Evolutionary conservation across 2,888 invertebrate genomes (phyloP), one percentile per base, ranked within the genome.

Genomic region (Amiota mariae): DNA sequence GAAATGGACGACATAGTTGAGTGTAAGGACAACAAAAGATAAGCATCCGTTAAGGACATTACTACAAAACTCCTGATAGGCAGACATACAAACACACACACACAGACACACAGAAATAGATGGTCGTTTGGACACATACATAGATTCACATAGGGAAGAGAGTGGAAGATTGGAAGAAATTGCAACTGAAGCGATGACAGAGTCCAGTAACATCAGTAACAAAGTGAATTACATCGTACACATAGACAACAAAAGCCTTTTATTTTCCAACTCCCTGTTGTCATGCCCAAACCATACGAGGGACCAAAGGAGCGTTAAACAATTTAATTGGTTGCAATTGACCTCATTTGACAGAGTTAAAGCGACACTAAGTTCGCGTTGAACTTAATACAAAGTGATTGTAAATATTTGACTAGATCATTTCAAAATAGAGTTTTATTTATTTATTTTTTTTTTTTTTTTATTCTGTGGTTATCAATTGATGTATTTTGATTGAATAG

Each of bases 21-120:
- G 78, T 77, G 78, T 72, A 73, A 71, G 68, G 54, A 75, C 75
- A 78, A 77, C 77, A 78, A 64, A 11, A 67, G 56, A 66, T 15
- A 64, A 47, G 18, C 64, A 48, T 36, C 36, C 36, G 36, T 36
- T 36, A 36, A 36, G 15, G 15, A 66, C 57, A 57, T 57, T 57
- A 15, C 15, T 57, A 18, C 57, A 57, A 18, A 57, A n/a, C 10
- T 57, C 18, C 57, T 20, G 57, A 18, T 18, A 57, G 57, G 10
- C 10, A 15, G 57, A n/a, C 57, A 9, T n/a, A 9, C 57, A 15
- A 0, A 36, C 6, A 36, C 8, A 36, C 36, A 36, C 36, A 36
- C 36, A 36, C 36, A 36, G 2, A 24, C 24, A 24, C 24, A 24
- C 24, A 24, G 3, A 24, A 1, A 36, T 4, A 6, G 36, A 24